Base-by-base conservation (phyloP, 2,888 invertebrate species). In the Blastobasis adustella region DNA sequence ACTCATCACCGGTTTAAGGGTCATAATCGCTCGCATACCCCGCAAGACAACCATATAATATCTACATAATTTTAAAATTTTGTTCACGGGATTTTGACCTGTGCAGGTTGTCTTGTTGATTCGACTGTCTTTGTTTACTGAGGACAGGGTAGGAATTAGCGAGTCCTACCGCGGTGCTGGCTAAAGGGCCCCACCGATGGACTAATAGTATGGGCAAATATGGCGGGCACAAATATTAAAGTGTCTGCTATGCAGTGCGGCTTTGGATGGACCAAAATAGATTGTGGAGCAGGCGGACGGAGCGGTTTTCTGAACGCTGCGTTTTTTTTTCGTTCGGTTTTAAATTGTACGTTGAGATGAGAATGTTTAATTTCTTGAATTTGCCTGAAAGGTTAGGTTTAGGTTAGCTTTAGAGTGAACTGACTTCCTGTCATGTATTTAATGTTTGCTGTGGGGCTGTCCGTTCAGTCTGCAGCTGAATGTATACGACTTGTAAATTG, bases 61-160 rank as follows among this genome's bases (percentile, higher is more conserved):
- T 48, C 47, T 49, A 51, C n/a, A 43, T 9, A 10, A 37, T 10
- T 40, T 45, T 37, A 51, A 9, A 39, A 6, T 6, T 7, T 6
- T 8, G 8, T 23, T 9, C 55, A 58, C n/a, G 49, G 55, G 63
- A 70, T 61, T 61, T n/a, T 61, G 54, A 72, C 72, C 74, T 58
- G 67, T 70, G 56, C n/a, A 9, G 54, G 5, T 1, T 5, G 6
- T 9, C 59, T 63, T 83, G 80, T 83, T 83, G 72, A 67, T 74
- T 77, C 69, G 66, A 62, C 55, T 69, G 66, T 62, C 55, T 55
- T 55, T 85, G 71, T 85, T 85, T 84, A 76, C 62, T 56, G 71
- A 85, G 85, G 85, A 85, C 72, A 56, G 65, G 72, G 66, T 67
- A 61, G 51, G 72, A 82, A 82, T 85, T 86, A 86, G 85, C 85